A percentile compares a stretch with the other conserved stretches of the same genome.
These are phyloP conservation scores for Premnoplex brunnescens DNA, from an alignment of 2,797 vertebrate genomes.

Conservation along the genomic window DNA sequence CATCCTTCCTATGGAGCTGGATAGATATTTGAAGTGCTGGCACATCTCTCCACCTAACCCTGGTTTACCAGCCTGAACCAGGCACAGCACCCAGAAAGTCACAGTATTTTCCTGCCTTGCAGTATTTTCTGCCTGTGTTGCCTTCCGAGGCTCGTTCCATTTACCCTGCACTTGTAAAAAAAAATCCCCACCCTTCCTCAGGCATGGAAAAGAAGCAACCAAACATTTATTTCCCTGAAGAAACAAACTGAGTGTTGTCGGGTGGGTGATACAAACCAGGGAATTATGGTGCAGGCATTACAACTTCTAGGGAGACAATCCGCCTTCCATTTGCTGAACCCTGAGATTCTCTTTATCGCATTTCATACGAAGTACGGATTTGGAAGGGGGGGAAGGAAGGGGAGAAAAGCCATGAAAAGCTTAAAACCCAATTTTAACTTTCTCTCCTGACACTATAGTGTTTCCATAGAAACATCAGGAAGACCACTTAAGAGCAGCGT, in stretches of 20 bases:
- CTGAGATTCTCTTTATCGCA: slow-evolving; percentile 5
- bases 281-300: accelerated
- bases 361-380: slow-evolving; percentile 8
- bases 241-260: neutral
- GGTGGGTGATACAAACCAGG: neutral
- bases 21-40: neutral
- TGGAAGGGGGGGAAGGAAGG: neutral
- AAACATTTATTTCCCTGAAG: neutral
- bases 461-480: slow-evolving; percentile 76
- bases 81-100: neutral
- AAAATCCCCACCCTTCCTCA: neutral
- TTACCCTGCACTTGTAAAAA: neutral
- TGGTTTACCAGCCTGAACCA: neutral
- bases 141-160: neutral
- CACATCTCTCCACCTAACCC: neutral
- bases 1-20: neutral
- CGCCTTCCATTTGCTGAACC: accelerated
- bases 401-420: neutral
- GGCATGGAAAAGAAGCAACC: neutral
- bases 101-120: neutral
- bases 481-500: slow-evolving; percentile 48
- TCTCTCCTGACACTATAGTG: slow-evolving; percentile 53
- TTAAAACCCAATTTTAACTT: slow-evolving; percentile 65
- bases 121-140: neutral
- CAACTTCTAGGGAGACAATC: neutral